phyloP scores from a whole-genome alignment of 2,797 vertebrate genomes.

The Sitta carolinensis region DNA sequence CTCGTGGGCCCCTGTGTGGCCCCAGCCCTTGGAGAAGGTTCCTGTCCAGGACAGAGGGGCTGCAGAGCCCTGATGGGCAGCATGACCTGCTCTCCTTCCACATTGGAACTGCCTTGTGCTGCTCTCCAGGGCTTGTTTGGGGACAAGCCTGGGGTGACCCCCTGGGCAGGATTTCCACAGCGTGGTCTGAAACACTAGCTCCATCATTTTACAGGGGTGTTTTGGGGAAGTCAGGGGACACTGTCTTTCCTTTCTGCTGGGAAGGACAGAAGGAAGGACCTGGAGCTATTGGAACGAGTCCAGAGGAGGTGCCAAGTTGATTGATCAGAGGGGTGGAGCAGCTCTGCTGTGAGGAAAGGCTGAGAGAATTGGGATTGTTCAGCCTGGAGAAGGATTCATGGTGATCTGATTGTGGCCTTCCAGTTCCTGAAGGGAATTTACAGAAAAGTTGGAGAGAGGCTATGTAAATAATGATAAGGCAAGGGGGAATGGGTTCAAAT shows the following conservation, averaged over 20 bases:
- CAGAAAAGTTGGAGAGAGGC: background rate
- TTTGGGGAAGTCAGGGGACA: background rate
- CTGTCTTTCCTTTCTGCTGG: background rate
- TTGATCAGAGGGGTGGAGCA: background rate
- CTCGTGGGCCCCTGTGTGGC: background rate
- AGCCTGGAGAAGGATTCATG: background rate
- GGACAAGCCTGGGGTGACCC: background rate
- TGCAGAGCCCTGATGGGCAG: background rate
- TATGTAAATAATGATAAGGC: background rate
- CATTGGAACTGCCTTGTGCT: background rate
- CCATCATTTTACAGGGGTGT: background rate
- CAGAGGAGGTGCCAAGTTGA: background rate
- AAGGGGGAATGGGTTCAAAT: background rate
- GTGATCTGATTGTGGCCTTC: background rate
- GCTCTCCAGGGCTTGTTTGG: background rate
- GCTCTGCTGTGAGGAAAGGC: background rate
- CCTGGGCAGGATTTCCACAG: background rate
- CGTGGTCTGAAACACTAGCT: background rate
- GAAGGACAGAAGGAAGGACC: background rate
- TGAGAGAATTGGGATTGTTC: background rate
- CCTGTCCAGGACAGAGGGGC: background rate
- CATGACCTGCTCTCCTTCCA: background rate
- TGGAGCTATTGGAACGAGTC: accelerated
- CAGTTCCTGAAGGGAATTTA: background rate
- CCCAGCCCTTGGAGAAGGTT: background rate